Conservation (phyloP, 2,888 invertebrate species). For the Odontocolon sp. region DNA sequence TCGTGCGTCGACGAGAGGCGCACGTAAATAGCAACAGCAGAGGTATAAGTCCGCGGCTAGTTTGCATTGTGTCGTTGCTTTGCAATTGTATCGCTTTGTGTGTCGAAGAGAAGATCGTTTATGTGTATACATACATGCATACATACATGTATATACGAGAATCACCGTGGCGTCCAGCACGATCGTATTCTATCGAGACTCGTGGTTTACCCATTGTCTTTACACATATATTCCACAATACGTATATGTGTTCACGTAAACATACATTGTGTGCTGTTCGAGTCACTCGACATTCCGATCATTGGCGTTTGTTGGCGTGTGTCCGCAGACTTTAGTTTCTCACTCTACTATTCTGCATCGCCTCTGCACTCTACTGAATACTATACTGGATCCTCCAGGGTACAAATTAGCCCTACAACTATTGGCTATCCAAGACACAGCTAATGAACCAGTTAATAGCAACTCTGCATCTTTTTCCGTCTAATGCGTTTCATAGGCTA, state of each 20-base stretch:
- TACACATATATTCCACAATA: constrained; percentile 24
- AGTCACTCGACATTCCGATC: constrained; percentile 53
- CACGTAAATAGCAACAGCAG: constrained; percentile 29
- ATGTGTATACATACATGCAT: not conserved
- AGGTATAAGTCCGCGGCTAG: constrained; percentile 50
- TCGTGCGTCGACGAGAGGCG: constrained; percentile 46
- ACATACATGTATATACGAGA: constrained; percentile 16
- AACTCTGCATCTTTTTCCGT: too few relatives aligned
- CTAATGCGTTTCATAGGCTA: too few relatives aligned
- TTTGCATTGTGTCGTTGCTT: constrained; percentile 60
- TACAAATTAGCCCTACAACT: too few relatives aligned
- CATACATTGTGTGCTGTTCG: constrained; percentile 31
- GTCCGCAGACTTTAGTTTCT: constrained; percentile 45
- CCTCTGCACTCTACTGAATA: not conserved
- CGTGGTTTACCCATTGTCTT: constrained; percentile 38
- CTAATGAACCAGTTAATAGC: too few relatives aligned
- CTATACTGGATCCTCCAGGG: not conserved
- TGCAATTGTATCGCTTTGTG: constrained; percentile 54
- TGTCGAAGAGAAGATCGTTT: constrained; percentile 40
- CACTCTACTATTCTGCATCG: constrained; percentile 44
- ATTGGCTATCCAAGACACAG: too few relatives aligned
- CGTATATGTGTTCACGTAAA: constrained; percentile 16
- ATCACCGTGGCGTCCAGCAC: constrained; percentile 18
- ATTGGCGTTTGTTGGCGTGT: constrained; percentile 49
- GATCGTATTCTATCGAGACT: constrained; percentile 9